A percentile compares a stretch with the other conserved stretches of the same genome.
Evolutionary conservation across 2,113 vertebrate species (phyloP).

Genomic region (Coryphaenoides rupestris): DNA sequence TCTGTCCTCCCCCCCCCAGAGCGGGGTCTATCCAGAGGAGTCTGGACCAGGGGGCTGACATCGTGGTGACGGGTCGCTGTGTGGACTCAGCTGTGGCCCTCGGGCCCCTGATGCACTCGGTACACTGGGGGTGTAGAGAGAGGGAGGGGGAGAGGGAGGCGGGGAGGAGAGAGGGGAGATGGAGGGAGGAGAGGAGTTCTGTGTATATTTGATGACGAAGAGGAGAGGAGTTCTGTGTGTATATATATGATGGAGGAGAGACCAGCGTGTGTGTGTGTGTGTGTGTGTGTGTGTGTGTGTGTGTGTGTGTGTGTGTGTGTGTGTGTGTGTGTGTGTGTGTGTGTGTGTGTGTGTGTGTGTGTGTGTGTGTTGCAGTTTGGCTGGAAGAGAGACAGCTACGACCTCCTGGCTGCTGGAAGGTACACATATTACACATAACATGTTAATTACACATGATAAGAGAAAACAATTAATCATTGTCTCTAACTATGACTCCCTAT

Average conservation of each 20-base stretch:
- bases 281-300: slow-evolving; percentile 9
- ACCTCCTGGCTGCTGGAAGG: slow-evolving; percentile 84
- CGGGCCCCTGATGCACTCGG: slow-evolving; percentile 83
- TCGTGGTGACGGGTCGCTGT: slow-evolving; percentile 81
- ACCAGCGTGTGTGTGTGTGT: slow-evolving; percentile 2
- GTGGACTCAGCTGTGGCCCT: slow-evolving; percentile 84
- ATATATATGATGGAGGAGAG: too few species aligned
- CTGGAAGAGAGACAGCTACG: slow-evolving; percentile 79
- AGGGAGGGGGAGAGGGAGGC: background rate
- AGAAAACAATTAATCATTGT: too few species aligned
- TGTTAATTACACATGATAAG: too few species aligned
- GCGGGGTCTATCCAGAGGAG: slow-evolving; percentile 79
- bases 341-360: slow-evolving; percentile 8
- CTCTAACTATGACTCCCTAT: background rate
- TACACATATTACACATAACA: slow-evolving; percentile 44
- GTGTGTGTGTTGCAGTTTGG: slow-evolving; percentile 73
- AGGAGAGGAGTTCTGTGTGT: too few species aligned
- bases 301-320: slow-evolving; percentile 15
- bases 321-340: slow-evolving; percentile 4
- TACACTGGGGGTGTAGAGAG: slow-evolving; percentile 44
- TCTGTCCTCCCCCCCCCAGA: slow-evolving; percentile 41
- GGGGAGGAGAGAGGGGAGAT: background rate
- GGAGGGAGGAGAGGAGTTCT: background rate
- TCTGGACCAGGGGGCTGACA: slow-evolving; percentile 81
- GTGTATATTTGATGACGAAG: too few species aligned